A percentile compares a stretch with the other conserved stretches of the same genome.
Evolutionary conservation across 1,140 invertebrate species (phyloP).

Genomic region (Penaeus vannamei): DNA sequence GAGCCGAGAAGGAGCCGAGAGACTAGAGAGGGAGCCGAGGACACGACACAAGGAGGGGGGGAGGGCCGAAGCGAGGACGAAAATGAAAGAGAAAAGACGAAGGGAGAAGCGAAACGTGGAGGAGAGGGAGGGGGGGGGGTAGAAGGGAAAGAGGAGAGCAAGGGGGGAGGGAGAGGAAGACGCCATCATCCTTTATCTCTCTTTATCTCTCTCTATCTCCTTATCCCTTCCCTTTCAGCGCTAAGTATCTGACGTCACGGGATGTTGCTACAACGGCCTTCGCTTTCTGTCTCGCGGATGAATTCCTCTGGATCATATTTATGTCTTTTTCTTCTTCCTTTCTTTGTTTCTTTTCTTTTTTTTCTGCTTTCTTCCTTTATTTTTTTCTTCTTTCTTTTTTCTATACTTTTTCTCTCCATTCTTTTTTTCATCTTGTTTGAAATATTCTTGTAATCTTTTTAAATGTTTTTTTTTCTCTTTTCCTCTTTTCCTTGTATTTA

Average conservation of each 20-base stretch:
- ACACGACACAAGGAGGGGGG: no score
- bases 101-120: no score
- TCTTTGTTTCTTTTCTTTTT: neutral
- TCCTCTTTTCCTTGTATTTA: neutral
- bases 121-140: no score
- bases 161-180: no score
- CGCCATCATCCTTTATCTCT: neutral
- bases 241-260: no score
- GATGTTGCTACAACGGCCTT: neutral
- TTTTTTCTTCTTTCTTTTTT: neutral
- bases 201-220: neutral
- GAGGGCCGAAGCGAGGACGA: no score
- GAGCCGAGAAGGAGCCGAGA: no score
- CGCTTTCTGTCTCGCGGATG: neutral
- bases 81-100: no score
- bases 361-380: neutral
- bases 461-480: no score
- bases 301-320: neutral
- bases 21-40: no score
- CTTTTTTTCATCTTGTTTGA: neutral
- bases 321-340: neutral
- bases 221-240: constrained; percentile 4
- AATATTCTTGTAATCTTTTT: neutral
- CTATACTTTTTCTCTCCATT: neutral
- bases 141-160: no score